phyloP scores from a whole-genome alignment of 2,113 vertebrate species.

The Heliornis fulica region DNA sequence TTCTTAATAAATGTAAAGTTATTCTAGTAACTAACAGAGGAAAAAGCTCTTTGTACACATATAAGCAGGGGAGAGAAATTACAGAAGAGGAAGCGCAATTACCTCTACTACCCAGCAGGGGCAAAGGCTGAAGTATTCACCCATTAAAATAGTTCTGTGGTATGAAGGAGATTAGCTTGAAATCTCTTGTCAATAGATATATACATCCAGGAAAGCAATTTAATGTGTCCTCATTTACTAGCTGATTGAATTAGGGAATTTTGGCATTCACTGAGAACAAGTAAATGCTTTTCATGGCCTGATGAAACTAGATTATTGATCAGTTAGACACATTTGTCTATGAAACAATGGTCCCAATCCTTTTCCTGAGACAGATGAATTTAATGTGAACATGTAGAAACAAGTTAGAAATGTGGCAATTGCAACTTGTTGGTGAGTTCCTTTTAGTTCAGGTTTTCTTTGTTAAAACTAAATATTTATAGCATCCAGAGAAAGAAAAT shows the following conservation, averaged over 20 bases:
- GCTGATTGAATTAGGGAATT: constrained; percentile 26
- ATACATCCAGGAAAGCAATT: constrained; percentile 8
- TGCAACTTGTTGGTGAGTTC: background rate
- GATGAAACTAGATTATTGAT: background rate
- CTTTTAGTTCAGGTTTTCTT: background rate
- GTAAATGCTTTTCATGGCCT: constrained; percentile 6
- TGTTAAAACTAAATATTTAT: background rate
- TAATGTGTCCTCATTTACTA: constrained; percentile 25
- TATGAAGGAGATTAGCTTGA: background rate
- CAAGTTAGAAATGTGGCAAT: background rate
- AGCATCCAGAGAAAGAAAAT: background rate
- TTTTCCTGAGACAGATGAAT: background rate
- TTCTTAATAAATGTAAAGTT: background rate
- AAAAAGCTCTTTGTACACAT: background rate
- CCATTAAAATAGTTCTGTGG: constrained; percentile 7
- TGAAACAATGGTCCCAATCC: background rate
- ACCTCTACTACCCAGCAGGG: background rate
- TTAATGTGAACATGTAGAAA: background rate
- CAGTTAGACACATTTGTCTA: background rate
- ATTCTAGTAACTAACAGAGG: background rate
- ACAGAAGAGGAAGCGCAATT: background rate
- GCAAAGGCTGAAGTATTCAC: background rate
- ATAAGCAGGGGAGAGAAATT: background rate
- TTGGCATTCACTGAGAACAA: background rate
- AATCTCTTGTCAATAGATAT: constrained; percentile 32